These are phyloP conservation scores for Macrosteles quadrilineatus DNA, from an alignment of 1,140 invertebrate species.

Conservation along the genomic window DNA sequence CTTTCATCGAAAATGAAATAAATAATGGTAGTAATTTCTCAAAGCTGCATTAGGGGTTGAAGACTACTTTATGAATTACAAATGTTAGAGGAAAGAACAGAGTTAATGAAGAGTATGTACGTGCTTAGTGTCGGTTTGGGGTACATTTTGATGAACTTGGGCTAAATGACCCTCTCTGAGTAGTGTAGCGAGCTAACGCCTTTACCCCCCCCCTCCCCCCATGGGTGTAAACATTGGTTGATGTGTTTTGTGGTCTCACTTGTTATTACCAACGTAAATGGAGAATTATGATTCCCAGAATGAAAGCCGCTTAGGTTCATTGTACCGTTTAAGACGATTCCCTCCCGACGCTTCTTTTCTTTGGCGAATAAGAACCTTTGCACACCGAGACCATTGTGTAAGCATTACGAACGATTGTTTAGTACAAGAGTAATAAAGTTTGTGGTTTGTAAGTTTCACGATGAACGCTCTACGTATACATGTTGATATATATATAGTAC, in stretches of 20 bases:
- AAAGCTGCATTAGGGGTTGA: not conserved
- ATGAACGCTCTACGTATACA: no score
- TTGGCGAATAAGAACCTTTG: no score
- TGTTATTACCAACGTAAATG: constrained; percentile 5
- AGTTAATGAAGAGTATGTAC: not conserved
- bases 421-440: no score
- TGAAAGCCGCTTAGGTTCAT: no score
- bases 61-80: constrained; percentile 3
- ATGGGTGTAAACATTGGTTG: not conserved
- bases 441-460: no score
- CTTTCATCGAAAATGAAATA: no score
- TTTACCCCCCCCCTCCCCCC: not conserved
- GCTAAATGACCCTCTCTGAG: not conserved
- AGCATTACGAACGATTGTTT: no score
- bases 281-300: not conserved
- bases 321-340: no score
- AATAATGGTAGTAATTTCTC: no score
- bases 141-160: constrained; percentile 14
- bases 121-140: not conserved
- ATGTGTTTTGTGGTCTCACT: constrained; percentile 5
- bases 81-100: not conserved
- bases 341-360: no score
- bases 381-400: no score
- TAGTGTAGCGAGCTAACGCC: not conserved
- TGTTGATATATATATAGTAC: no score